Evolutionary conservation across 2,888 invertebrate genomes (phyloP), one percentile per base, ranked within the genome.

Genomic region (Phortica okadai): DNA sequence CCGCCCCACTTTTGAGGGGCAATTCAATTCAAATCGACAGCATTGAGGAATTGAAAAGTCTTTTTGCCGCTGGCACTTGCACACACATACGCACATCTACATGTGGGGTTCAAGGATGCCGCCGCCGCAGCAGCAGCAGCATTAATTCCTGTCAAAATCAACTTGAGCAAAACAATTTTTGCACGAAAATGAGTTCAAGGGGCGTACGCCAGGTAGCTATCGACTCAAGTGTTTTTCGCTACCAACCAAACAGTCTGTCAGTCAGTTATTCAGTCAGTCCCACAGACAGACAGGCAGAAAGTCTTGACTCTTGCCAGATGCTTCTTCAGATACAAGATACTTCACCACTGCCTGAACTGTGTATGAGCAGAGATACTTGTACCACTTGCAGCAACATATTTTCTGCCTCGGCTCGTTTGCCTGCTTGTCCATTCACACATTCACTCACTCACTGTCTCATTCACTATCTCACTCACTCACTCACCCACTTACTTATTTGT

Each of bases 111-210:
- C 69, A 69, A 69, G 69, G 69, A 69, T 70, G 54, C 70, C 54
- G 41, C 7, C n/a, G 66, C 42, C 21, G 21, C 21, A 21, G 21
- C 21, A 21, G 66, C 42, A 41, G 70, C 70, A 25, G 70, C 50
- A 70, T 70, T 70, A 70, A 70, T 50, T 21, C 70, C 70, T 70
- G 70, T 70, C 70, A 70, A 70, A 70, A 70, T 70, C 70, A 54
- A 70, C 70, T 70, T 54, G 25, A 50, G 54, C 33, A 21, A 70
- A 70, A 70, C 42, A 70, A 70, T 70, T 70, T 62, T 70, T 42
- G 33, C 70, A 70, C 50, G 16, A 16, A 70, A 70, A 70, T 70
- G 70, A 70, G 70, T 70, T 70, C 70, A 70, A 70, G 70, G 54
- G 50, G 70, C 33, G 50, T 25, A 50, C 54, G 25, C 10, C 66